These are phyloP conservation scores for Pygoscelis adeliae DNA, from an alignment of 2,113 vertebrate species.

Conservation along the genomic window DNA sequence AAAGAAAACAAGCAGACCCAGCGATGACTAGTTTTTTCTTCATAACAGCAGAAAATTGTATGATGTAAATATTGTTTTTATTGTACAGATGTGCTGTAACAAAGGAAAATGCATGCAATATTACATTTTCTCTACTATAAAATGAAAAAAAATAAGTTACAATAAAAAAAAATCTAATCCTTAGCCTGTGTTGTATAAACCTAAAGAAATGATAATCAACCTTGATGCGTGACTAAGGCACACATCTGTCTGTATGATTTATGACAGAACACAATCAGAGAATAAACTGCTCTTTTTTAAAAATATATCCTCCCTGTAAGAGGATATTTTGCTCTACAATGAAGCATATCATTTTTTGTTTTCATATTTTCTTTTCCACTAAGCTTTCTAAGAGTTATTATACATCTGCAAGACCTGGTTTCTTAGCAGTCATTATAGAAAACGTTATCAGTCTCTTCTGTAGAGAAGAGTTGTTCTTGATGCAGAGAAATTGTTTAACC, in stretches of 20 bases:
- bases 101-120: constrained; percentile 55
- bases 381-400: not conserved
- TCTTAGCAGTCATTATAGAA: not conserved
- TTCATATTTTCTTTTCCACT: not conserved
- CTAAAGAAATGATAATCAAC: constrained; percentile 69
- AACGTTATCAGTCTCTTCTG: not conserved
- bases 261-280: constrained; percentile 57
- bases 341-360: not conserved
- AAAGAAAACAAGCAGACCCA: constrained; percentile 36
- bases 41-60: constrained; percentile 41
- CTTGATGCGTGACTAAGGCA: constrained; percentile 73
- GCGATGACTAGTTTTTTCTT: constrained; percentile 18
- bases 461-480: not conserved
- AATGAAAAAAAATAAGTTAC: constrained; percentile 52
- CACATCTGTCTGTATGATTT: constrained; percentile 74
- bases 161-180: constrained; percentile 60
- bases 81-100: constrained; percentile 50
- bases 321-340: constrained; percentile 19
- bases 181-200: constrained; percentile 55
- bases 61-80: constrained; percentile 60
- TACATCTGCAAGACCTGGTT: not conserved
- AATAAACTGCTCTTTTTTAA: constrained; percentile 17
- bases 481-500: not conserved
- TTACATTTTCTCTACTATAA: constrained; percentile 56
- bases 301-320: constrained; percentile 20